phyloP scores from a whole-genome alignment of 2,888 invertebrate species.

The Malthinus flaveolus region DNA sequence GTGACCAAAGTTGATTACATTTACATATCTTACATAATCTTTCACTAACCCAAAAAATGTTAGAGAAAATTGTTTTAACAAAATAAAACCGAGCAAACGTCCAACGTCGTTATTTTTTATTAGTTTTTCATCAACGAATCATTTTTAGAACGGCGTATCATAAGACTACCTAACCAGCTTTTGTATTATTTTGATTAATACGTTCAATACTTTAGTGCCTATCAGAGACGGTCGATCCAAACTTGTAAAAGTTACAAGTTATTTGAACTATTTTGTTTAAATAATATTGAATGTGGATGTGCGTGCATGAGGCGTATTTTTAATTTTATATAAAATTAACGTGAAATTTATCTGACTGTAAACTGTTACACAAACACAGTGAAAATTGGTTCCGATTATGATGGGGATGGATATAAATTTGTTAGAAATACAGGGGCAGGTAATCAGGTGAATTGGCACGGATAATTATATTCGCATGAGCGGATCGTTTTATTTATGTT shows the following conservation, averaged over 20 bases:
- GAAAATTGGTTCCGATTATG: slow-evolving; percentile 22
- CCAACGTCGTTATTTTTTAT: not conserved
- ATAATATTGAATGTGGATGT: no score
- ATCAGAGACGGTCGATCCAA: no score
- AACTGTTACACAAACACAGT: slow-evolving; percentile 23
- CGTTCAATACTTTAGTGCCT: no score
- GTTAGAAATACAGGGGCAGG: slow-evolving; percentile 29
- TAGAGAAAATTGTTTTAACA: slow-evolving; percentile 4
- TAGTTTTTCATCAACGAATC: no score
- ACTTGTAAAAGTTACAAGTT: no score
- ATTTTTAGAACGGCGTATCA: no score
- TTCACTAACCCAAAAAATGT: slow-evolving; percentile 1
- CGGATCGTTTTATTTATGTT: slow-evolving; percentile 29
- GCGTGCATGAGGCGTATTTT: not conserved
- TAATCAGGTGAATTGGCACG: slow-evolving; percentile 30
- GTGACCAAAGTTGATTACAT: slow-evolving; percentile 41
- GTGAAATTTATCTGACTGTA: slow-evolving; percentile 2
- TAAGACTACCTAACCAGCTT: no score
- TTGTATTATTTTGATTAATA: no score
- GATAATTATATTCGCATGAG: slow-evolving; percentile 30
- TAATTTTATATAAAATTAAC: slow-evolving; percentile 12
- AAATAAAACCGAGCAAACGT: not conserved
- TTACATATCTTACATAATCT: slow-evolving; percentile 36
- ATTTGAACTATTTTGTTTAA: no score
- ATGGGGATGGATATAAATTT: slow-evolving; percentile 24